phyloP scores from a whole-genome alignment of 2,113 vertebrate genomes.

The Perca flavescens region DNA sequence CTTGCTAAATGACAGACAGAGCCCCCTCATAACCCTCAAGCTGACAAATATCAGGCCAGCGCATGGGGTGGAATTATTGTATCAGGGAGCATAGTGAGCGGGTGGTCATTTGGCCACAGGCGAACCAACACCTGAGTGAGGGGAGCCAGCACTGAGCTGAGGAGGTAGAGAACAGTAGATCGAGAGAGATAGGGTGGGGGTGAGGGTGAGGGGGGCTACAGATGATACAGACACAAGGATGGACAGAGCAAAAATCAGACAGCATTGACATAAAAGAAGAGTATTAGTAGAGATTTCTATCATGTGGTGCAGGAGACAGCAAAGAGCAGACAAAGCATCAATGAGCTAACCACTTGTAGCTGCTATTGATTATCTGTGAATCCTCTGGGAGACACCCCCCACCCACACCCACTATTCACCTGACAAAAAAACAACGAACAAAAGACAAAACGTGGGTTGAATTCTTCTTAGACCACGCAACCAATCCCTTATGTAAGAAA shows the following conservation, averaged over 20 bases:
- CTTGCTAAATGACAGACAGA: conserved; percentile 87
- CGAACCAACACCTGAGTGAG: conserved; percentile 35
- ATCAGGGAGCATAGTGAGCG: conserved; percentile 59
- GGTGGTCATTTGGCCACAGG: conserved; percentile 66
- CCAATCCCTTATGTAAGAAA: conserved; percentile 16
- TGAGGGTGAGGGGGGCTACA: background rate
- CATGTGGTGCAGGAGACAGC: conserved; percentile 34
- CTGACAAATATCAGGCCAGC: conserved; percentile 85
- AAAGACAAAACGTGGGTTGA: conserved; percentile 36
- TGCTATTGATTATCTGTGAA: conserved; percentile 63
- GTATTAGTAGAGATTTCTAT: conserved; percentile 27
- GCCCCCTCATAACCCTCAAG: conserved; percentile 79
- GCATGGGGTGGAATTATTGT: conserved; percentile 75
- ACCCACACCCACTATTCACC: conserved; percentile 35
- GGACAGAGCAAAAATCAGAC: conserved; percentile 5
- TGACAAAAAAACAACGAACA: conserved; percentile 15
- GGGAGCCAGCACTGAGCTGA: conserved; percentile 13
- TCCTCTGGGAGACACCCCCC: conserved; percentile 30
- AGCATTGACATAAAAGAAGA: conserved; percentile 13
- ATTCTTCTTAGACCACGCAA: conserved; percentile 22
- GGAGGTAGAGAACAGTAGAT: conserved; percentile 4
- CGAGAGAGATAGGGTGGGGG: background rate
- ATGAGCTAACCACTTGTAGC: conserved; percentile 44
- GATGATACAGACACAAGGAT: conserved; percentile 1
- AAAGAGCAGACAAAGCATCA: conserved; percentile 44